A percentile compares a stretch with the other conserved stretches of the same genome.
These are phyloP conservation scores for Scarus forsteni DNA, from an alignment of 2,797 vertebrate species.

Conservation along the genomic window DNA sequence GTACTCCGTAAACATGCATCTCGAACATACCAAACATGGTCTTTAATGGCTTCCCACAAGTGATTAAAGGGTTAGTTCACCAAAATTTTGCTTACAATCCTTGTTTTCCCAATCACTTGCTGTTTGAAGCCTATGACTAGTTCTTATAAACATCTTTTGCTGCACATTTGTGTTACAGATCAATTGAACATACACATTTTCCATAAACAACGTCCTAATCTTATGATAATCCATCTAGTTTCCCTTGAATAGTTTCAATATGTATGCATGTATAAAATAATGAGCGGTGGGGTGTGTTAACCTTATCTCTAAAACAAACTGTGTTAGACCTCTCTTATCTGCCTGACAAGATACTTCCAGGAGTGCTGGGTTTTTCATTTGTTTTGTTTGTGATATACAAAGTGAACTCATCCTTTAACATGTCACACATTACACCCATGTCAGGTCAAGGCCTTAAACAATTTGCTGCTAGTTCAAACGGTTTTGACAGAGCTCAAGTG, in stretches of 20 bases:
- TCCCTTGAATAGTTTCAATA: background rate
- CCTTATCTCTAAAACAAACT: conserved; percentile 3
- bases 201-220: background rate
- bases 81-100: background rate
- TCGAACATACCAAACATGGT: conserved; percentile 47
- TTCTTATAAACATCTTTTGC: no score
- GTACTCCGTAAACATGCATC: conserved; percentile 47
- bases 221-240: background rate
- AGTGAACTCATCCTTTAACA: background rate
- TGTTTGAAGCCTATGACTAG: no score
- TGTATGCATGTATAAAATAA: background rate
- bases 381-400: background rate
- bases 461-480: background rate
- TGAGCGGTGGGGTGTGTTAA: background rate
- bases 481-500: conserved; percentile 15
- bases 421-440: background rate
- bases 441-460: background rate
- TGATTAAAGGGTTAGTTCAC: conserved; percentile 3
- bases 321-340: background rate
- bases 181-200: background rate
- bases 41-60: conserved; percentile 8
- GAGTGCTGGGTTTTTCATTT: background rate
- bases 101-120: no score
- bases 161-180: no score
- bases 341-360: background rate